Evolutionary conservation across 2,888 invertebrate species (phyloP), one percentile per base, ranked within the genome.

Genomic region (Cosmopolites sordidus): DNA sequence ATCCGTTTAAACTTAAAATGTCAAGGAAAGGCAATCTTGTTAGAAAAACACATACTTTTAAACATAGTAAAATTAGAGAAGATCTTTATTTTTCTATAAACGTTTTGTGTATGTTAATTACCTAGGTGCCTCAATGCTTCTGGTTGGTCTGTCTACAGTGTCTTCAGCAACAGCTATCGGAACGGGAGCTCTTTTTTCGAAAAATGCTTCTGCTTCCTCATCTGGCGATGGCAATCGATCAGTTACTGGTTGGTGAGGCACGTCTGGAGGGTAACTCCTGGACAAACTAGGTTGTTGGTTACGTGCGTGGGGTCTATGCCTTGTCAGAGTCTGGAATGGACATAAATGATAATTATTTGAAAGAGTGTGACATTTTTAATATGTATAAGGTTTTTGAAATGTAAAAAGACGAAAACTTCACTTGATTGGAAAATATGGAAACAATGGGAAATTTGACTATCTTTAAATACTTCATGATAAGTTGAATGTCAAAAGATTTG

Each of bases 281-380:
- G 89, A 89, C 79, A 83, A 84, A 63, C 84, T 83, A 59, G 76
- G 76, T 37, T 81, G 70, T 69, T 79, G 73, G 67, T 83, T 75
- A 71, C 81, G 69, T 68, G 81, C 73, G 72, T 82, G 64, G 68
- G 80, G 76, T 73, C 81, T 73, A 75, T 84, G 78, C 52, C 80
- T 76, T 39, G 80, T 79, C 66, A 89, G 76, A 51, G 82, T 79
- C 77, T 83, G 75, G 0, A 71, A 33, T 3, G 22, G n/a, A n/a
- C n/a, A 66, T 16, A 46, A 46, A 48, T 8, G 9, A 48, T 22
- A 18, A n/a, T 16, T 12, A 45, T 15, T 16, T n/a, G n/a, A n/a
- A n/a, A n/a, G 30, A 30, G 8, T 11, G 30, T 30, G 9, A 9
- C 30, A 9, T 30, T 30, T 8, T 30, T 8, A 30, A 30, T 11